phyloP scores from a whole-genome alignment of 2,888 invertebrate genomes.

The Diplolepis rosae region DNA sequence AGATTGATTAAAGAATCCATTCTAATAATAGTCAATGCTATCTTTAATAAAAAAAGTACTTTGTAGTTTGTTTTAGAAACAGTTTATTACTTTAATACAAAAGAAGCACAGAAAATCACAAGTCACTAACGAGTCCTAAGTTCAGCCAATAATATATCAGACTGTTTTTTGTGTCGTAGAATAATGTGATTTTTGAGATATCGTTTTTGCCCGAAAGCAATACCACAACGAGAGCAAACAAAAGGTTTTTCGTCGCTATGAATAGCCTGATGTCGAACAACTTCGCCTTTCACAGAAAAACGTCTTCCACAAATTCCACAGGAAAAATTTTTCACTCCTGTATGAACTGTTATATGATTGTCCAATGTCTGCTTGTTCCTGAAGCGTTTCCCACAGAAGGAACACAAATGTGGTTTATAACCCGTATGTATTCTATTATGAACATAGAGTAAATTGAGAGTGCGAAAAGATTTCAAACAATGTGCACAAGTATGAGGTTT shows the following conservation, averaged over 20 bases:
- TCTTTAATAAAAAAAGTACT: too few species aligned
- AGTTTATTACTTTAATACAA: too few species aligned
- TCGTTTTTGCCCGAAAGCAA: conserved; percentile 75
- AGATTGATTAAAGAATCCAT: too few species aligned
- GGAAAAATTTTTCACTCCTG: conserved; percentile 68
- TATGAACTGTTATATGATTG: conserved; percentile 68
- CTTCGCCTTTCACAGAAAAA: conserved; percentile 74
- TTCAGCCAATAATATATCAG: neutral
- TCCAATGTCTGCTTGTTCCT: conserved; percentile 35
- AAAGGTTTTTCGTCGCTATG: conserved; percentile 76
- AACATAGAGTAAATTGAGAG: conserved; percentile 75
- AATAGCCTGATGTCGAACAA: conserved; percentile 75
- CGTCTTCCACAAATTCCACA: conserved; percentile 75
- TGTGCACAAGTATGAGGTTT: conserved; percentile 70
- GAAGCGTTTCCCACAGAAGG: conserved; percentile 46
- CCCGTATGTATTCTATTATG: conserved; percentile 74
- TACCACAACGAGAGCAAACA: conserved; percentile 72
- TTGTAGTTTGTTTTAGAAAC: too few species aligned
- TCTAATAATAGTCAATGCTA: too few species aligned
- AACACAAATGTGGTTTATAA: conserved; percentile 72
- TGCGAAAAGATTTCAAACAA: conserved; percentile 67
- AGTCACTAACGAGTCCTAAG: too few species aligned
- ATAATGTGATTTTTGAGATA: conserved; percentile 76
- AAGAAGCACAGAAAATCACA: too few species aligned
- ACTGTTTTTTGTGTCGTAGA: neutral